Evolutionary conservation across 2,888 invertebrate genomes (phyloP).

Genomic region (Conomelus anceps): DNA sequence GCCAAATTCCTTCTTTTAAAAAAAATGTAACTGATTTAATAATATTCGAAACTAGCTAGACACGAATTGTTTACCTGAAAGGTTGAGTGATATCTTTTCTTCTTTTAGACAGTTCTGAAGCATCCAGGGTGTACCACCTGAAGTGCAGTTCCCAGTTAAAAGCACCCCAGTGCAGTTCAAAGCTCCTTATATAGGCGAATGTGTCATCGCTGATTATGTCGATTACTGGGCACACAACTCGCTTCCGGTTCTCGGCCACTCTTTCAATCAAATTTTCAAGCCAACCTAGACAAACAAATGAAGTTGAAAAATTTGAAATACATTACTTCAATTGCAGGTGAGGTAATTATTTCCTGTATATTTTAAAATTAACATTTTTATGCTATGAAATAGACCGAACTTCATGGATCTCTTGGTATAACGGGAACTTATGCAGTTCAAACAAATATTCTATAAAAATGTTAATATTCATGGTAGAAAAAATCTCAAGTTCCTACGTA

Average conservation of each 20-base stretch:
- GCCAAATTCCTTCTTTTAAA: background rate
- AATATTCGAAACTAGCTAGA: too few species aligned
- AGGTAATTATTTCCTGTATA: background rate
- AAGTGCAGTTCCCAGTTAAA: constrained; percentile 98
- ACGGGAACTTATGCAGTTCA: too few species aligned
- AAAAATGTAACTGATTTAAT: too few species aligned
- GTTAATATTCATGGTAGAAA: too few species aligned
- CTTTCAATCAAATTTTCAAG: constrained; percentile 64
- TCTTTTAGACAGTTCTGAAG: constrained; percentile 42
- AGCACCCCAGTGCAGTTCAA: constrained; percentile 95
- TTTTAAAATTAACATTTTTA: too few species aligned
- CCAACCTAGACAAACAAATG: constrained; percentile 54
- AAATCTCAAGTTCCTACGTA: too few species aligned
- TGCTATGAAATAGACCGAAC: too few species aligned
- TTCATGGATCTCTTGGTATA: too few species aligned
- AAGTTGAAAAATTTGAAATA: background rate
- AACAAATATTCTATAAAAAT: too few species aligned
- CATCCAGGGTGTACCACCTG: constrained; percentile 69
- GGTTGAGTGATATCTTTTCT: constrained; percentile 44
- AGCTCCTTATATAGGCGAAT: constrained; percentile 88
- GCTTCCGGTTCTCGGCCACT: constrained; percentile 54
- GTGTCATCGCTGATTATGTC: constrained; percentile 95
- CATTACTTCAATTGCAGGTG: background rate
- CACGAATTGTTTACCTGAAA: constrained; percentile 43
- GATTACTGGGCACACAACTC: constrained; percentile 76